phyloP scores from a whole-genome alignment of 2,888 invertebrate genomes.

The Microplitis deprimator region DNA sequence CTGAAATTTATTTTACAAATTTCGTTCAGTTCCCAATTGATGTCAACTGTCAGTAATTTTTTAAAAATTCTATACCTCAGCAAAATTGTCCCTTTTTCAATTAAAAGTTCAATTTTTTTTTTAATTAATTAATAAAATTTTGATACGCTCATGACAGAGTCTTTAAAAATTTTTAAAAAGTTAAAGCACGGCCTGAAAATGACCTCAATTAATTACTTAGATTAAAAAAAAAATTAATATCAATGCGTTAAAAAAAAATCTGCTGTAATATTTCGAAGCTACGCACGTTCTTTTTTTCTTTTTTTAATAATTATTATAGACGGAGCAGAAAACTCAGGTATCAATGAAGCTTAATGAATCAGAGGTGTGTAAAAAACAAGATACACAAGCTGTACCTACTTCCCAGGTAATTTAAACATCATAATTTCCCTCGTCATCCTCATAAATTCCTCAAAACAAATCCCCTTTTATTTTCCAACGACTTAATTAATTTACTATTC shows the following conservation, averaged over 20 bases:
- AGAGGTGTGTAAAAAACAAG: slow-evolving; percentile 66
- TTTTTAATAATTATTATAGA: slow-evolving; percentile 59
- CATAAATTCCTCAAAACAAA: not conserved
- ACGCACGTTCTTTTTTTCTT: slow-evolving; percentile 64
- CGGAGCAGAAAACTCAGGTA: slow-evolving; percentile 64
- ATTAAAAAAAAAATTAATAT: not conserved
- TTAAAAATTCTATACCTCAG: too few species aligned
- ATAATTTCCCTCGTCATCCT: slow-evolving; percentile 57
- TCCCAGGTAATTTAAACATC: slow-evolving; percentile 62
- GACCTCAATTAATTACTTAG: not conserved
- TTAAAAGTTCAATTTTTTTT: not conserved
- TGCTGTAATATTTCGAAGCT: slow-evolving; percentile 6
- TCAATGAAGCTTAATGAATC: slow-evolving; percentile 5
- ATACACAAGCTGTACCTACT: slow-evolving; percentile 65
- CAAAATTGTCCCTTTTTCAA: too few species aligned
- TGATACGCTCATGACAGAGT: too few species aligned
- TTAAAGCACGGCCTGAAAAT: not conserved
- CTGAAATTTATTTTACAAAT: too few species aligned
- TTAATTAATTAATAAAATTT: not conserved
- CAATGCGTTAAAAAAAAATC: too few species aligned
- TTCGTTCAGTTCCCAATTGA: too few species aligned
- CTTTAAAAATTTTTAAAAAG: not conserved
- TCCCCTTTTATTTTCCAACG: not conserved
- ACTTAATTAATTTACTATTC: not conserved
- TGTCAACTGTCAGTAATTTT: too few species aligned